These are phyloP conservation scores for Centropyge bicolor DNA, from an alignment of 2,797 vertebrate species.

Conservation along the genomic window DNA sequence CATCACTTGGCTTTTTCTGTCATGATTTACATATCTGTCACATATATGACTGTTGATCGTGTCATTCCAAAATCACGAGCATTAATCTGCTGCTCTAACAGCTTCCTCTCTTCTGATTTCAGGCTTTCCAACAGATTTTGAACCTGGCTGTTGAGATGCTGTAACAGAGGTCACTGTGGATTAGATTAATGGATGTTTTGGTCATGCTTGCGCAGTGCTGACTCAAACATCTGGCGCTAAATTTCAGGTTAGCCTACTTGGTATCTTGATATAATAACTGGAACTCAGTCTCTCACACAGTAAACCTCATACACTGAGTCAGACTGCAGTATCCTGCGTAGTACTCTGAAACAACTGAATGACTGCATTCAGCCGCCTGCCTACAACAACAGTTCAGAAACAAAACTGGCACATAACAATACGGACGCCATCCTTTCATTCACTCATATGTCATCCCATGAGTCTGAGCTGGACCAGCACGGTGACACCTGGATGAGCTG, in stretches of 20 bases:
- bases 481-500: constrained; percentile 31
- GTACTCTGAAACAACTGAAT: constrained; percentile 17
- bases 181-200: not conserved
- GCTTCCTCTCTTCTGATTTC: too few species aligned
- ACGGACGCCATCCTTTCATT: not conserved
- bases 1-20: too few species aligned
- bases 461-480: not conserved
- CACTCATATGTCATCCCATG: not conserved
- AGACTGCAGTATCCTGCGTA: not conserved
- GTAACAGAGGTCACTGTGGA: not conserved
- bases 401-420: not conserved
- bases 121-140: too few species aligned
- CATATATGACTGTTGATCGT: too few species aligned
- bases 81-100: too few species aligned
- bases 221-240: not conserved
- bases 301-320: not conserved
- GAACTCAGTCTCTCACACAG: not conserved
- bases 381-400: not conserved
- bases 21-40: too few species aligned
- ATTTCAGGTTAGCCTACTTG: not conserved
- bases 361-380: constrained; percentile 11
- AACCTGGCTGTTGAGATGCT: too few species aligned
- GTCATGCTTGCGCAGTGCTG: not conserved
- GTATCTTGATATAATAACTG: not conserved
- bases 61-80: too few species aligned